Evolutionary conservation across 2,113 vertebrate genomes (phyloP), one percentile per base, ranked within the genome.

Genomic region (Charadrius vociferus): DNA sequence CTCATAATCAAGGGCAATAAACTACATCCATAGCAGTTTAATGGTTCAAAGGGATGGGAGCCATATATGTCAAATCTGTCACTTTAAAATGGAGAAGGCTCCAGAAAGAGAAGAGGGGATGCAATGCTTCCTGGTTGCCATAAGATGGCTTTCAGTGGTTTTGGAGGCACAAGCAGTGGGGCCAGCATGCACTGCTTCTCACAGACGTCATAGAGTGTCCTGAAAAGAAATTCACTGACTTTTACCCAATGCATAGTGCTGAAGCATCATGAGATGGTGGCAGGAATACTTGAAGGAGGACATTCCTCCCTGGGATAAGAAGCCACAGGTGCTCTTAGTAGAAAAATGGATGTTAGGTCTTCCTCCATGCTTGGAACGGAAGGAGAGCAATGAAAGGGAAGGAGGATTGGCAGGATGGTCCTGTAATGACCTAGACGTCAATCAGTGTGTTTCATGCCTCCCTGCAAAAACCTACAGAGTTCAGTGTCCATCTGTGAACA

Each of bases 1-100:
- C 81, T 97, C 65, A 32, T 80, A 75, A 92, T 90, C 75, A 47
- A 95, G 92, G 91, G 68, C 78, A 84, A 49, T 79, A 95, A 84
- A 83, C 65, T 62, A 81, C 67, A 83, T 72, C 59, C 66, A 29
- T 5, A 67, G 77, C 86, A 92, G 59, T 66, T 93, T 88, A 83
- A 92, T 81, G 72, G 71, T 71, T 92, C 65, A 59, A 80, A 91
- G 62, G 66, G 27, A 62, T 58, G 29, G 79, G 45, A 91, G 72
- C 65, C 62, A 14, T 29, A 36, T 36, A 20, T 39, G 63, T 43
- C 90, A 86, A 66, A 23, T 34, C 65, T 78, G 43, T 30, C 77
- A 56, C 36, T 74, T 61, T 45, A 63, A 80, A 80, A 65, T 7
- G 20, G 26, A 81, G 63, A 83, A 66, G 39, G 32, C 58, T 93